phyloP scores from a whole-genome alignment of 37 sponge, comb jelly and placozoan species.

The Corticium candelabrum region DNA sequence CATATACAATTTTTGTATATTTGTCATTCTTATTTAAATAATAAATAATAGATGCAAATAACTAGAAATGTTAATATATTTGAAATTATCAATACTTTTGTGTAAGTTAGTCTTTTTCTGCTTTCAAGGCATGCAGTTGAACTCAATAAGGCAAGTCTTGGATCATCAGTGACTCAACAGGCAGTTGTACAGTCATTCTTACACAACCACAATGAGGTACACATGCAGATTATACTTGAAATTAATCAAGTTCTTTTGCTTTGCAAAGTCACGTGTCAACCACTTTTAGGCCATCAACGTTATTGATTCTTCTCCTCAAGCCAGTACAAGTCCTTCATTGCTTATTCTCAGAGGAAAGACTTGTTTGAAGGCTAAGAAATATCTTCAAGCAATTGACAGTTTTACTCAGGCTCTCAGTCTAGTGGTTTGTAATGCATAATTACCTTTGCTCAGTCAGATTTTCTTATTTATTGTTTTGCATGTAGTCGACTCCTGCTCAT shows the following conservation, averaged over 20 bases:
- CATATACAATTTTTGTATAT: not conserved
- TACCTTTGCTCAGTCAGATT: too few species aligned
- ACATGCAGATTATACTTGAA: not conserved
- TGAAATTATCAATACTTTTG: too few species aligned
- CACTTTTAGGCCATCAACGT: conserved; percentile 12
- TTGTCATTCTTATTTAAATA: not conserved
- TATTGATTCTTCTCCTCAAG: not conserved
- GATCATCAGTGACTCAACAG: conserved; percentile 26
- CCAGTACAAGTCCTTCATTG: conserved; percentile 8
- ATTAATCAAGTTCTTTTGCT: not conserved
- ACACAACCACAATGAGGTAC: conserved; percentile 61
- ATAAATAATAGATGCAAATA: too few species aligned
- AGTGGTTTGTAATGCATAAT: conserved; percentile 25
- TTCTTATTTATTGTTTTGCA: not conserved
- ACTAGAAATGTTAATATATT: too few species aligned
- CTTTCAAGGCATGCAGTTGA: conserved; percentile 32
- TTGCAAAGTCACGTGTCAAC: too few species aligned
- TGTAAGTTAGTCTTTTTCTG: too few species aligned
- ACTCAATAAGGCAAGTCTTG: conserved; percentile 16
- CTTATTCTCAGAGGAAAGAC: conserved; percentile 51
- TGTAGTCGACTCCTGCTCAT: not conserved
- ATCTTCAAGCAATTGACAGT: conserved; percentile 40
- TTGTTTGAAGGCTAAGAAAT: conserved; percentile 40
- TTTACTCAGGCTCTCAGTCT: conserved; percentile 38
- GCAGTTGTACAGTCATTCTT: conserved; percentile 77